Conservation (phyloP, 2,888 invertebrate genomes). For the Tigriopus californicus region DNA sequence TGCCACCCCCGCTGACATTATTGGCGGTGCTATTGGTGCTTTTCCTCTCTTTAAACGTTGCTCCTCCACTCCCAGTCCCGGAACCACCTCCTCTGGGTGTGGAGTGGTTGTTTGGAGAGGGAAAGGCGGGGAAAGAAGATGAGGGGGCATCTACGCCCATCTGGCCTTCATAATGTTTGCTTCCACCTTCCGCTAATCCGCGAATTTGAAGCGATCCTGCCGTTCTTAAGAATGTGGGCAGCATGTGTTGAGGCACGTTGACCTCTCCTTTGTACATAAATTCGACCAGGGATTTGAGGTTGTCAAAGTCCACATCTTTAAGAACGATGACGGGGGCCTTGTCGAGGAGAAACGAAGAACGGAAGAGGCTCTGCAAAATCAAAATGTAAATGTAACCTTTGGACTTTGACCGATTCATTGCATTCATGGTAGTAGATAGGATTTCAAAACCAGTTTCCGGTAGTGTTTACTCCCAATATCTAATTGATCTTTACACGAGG, state of each 20-base stretch:
- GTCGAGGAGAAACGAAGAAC: constrained; percentile 7
- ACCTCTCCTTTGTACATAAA: constrained; percentile 23
- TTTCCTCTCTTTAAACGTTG: background rate
- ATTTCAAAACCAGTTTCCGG: background rate
- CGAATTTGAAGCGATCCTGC: constrained; percentile 23
- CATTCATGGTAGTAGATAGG: background rate
- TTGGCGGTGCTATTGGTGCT: background rate
- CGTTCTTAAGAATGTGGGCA: constrained; percentile 21
- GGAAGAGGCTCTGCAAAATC: constrained; percentile 10
- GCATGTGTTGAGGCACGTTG: constrained; percentile 22
- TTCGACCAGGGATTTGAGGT: constrained; percentile 22
- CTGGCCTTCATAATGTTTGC: constrained; percentile 2
- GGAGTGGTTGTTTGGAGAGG: background rate
- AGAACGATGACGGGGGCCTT: constrained; percentile 23
- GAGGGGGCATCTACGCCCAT: background rate
- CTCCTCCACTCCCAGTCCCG: no score
- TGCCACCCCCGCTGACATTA: background rate
- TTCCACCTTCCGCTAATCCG: constrained; percentile 22
- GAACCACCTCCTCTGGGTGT: background rate
- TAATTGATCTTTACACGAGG: background rate
- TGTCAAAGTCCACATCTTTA: constrained; percentile 21
- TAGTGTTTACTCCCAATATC: background rate
- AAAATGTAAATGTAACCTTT: background rate
- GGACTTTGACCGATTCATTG: background rate
- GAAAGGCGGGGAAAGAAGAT: background rate